These are phyloP conservation scores for Plebejus argus DNA, from an alignment of 2,888 invertebrate genomes.

Conservation along the genomic window DNA sequence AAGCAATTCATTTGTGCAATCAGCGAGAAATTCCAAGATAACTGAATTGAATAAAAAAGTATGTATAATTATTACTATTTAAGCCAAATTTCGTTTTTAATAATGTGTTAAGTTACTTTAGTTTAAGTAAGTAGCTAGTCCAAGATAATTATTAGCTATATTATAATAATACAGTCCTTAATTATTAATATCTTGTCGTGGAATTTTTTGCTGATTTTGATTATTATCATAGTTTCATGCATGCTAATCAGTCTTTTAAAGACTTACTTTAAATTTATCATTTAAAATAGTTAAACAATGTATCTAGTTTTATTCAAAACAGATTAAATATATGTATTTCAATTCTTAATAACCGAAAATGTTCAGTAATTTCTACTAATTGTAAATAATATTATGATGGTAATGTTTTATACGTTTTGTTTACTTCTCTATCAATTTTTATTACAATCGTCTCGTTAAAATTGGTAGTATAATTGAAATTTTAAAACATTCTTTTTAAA, in stretches of 20 bases:
- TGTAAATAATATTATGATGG: conserved; percentile 1
- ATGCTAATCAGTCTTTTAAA: not conserved
- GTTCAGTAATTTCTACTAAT: not conserved
- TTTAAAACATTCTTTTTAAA: not conserved
- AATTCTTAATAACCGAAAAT: not conserved
- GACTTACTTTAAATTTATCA: not conserved
- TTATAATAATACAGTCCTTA: not conserved
- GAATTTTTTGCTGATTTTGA: not conserved
- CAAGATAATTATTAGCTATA: no score
- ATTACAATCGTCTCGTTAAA: conserved; percentile 8
- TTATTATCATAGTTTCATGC: not conserved
- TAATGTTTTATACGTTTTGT: conserved; percentile 1
- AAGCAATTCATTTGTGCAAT: not conserved
- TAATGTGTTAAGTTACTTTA: not conserved
- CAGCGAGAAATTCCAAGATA: not conserved
- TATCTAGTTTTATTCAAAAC: not conserved
- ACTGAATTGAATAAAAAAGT: no score
- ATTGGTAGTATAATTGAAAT: not conserved
- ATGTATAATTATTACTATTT: no score
- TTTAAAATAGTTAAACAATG: not conserved
- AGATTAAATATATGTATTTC: not conserved
- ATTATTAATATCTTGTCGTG: not conserved
- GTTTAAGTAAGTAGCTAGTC: not conserved
- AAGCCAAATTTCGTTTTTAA: not conserved
- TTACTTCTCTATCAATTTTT: not conserved